Percentiles rank a stretch among this genome's conserved stretches.
These are phyloP conservation scores for Andrena marginata DNA, from an alignment of 2,888 invertebrate genomes.

Conservation along the genomic window DNA sequence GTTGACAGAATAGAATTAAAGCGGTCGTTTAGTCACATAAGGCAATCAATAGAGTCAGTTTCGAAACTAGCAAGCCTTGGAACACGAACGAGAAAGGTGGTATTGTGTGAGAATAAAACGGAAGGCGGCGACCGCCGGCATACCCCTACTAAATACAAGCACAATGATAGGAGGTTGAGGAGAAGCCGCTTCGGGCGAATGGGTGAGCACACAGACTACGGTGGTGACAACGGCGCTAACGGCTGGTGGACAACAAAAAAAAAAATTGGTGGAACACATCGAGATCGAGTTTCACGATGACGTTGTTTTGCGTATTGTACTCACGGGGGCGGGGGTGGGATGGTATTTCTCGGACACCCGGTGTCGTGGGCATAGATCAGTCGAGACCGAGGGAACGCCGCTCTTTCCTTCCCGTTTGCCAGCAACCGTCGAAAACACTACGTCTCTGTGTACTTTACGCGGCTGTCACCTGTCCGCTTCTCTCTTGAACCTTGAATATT, in stretches of 20 bases:
- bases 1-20: conserved; percentile 86
- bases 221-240: conserved; percentile 51
- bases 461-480: not conserved
- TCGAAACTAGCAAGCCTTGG: conserved; percentile 11
- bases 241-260: conserved; percentile 28
- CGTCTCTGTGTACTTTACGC: not conserved
- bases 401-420: not conserved
- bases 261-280: conserved; percentile 48
- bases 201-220: conserved; percentile 57
- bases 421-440: not conserved
- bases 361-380: conserved; percentile 64
- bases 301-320: conserved; percentile 64
- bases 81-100: conserved; percentile 43
- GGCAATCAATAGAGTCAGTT: conserved; percentile 10
- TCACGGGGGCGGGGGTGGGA: conserved; percentile 55
- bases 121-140: too few relatives aligned
- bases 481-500: conserved; percentile 28
- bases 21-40: conserved; percentile 76
- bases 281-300: conserved; percentile 60
- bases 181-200: conserved; percentile 38
- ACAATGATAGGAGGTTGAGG: conserved; percentile 48
- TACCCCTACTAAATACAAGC: conserved; percentile 54
- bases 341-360: conserved; percentile 66
- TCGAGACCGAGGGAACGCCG: conserved; percentile 38
- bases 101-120: not conserved